phyloP scores from a whole-genome alignment of 2,113 vertebrate genomes.

The Eurystomus gularis region DNA sequence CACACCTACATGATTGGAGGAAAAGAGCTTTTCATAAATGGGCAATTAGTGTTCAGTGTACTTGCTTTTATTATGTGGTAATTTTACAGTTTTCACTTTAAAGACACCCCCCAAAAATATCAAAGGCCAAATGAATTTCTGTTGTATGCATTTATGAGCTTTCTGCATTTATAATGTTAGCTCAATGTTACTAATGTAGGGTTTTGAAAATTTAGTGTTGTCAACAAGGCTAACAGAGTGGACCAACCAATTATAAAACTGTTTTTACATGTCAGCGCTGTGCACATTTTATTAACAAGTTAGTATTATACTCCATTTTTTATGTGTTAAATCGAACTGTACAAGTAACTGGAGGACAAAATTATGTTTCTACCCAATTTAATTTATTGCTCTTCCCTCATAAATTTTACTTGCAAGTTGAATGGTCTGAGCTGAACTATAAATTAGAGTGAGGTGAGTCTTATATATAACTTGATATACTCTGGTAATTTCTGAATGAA shows the following conservation, averaged over 20 bases:
- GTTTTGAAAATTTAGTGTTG: slow-evolving; percentile 76
- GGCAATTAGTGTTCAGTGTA: slow-evolving; percentile 77
- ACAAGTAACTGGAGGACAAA: slow-evolving; percentile 65
- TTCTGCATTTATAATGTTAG: slow-evolving; percentile 75
- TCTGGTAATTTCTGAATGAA: slow-evolving; percentile 61
- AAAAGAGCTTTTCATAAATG: slow-evolving; percentile 67
- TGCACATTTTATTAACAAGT: slow-evolving; percentile 79
- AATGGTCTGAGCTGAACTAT: slow-evolving; percentile 70
- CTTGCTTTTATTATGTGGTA: slow-evolving; percentile 80
- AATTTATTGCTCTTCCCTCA: slow-evolving; percentile 78
- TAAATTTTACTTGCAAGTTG: slow-evolving; percentile 78
- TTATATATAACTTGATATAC: slow-evolving; percentile 60
- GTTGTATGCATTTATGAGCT: slow-evolving; percentile 75
- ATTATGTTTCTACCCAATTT: slow-evolving; percentile 72
- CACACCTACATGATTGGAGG: slow-evolving; percentile 60
- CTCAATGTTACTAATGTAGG: slow-evolving; percentile 61
- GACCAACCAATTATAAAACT: slow-evolving; percentile 72
- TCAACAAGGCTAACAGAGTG: slow-evolving; percentile 76
- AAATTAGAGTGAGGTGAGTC: slow-evolving; percentile 71
- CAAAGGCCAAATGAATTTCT: slow-evolving; percentile 73
- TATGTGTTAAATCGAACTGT: slow-evolving; percentile 71
- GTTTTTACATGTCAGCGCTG: slow-evolving; percentile 79
- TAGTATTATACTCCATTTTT: slow-evolving; percentile 75
- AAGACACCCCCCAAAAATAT: slow-evolving; percentile 57
- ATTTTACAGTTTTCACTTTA: slow-evolving; percentile 82